Evolutionary conservation across 2,113 vertebrate species (phyloP).

Genomic region (Castor canadensis): DNA sequence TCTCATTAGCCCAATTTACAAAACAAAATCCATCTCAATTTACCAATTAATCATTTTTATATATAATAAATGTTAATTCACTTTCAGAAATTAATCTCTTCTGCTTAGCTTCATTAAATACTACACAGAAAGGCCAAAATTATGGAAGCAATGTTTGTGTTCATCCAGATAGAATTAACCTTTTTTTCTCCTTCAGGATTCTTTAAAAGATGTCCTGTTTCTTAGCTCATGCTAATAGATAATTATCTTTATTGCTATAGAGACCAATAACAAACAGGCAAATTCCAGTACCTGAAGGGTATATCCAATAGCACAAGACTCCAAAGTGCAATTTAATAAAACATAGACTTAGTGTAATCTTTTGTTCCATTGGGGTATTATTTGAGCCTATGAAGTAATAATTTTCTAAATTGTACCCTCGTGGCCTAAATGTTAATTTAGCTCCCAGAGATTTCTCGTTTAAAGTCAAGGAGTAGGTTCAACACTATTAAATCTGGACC

Average conservation of each 20-base stretch:
- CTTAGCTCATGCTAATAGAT: constrained; percentile 46
- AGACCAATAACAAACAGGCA: constrained; percentile 34
- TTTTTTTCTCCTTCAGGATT: constrained; percentile 24
- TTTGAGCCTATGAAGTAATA: constrained; percentile 47
- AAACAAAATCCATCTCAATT: constrained; percentile 9
- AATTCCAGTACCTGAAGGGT: constrained; percentile 22
- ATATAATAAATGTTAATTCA: neutral
- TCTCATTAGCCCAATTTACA: neutral
- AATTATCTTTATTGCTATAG: constrained; percentile 45
- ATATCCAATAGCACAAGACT: neutral
- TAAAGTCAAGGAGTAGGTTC: constrained; percentile 54
- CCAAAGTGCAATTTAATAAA: constrained; percentile 54
- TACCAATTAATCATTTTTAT: constrained; percentile 13
- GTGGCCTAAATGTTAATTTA: constrained; percentile 64
- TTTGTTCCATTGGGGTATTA: constrained; percentile 29
- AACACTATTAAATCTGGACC: constrained; percentile 42
- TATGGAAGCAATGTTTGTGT: neutral
- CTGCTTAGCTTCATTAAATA: constrained; percentile 35
- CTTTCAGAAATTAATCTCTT: constrained; percentile 45
- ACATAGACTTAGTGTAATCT: constrained; percentile 34
- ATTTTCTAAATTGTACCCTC: constrained; percentile 65
- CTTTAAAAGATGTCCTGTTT: constrained; percentile 44
- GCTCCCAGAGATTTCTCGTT: constrained; percentile 53
- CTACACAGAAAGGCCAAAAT: neutral
- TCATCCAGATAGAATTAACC: constrained; percentile 43